Evolutionary conservation across 2,113 vertebrate species (phyloP), one percentile per base, ranked within the genome.

Genomic region (Sigmodon hispidus): DNA sequence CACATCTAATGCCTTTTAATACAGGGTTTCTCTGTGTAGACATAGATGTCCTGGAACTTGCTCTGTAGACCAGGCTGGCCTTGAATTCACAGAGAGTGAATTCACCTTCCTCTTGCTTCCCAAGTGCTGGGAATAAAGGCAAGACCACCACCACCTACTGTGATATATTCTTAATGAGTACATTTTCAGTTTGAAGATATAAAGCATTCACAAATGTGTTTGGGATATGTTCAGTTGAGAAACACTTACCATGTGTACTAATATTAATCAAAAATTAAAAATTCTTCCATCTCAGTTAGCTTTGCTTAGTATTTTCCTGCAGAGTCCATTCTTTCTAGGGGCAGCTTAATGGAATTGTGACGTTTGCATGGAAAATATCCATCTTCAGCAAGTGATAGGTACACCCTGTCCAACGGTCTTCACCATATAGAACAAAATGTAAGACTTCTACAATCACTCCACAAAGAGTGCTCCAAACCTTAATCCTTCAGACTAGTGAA

Each of bases 221-320:
- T 95, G 67, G 52, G 43, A 55, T 86, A 43, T 76, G 15, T 84
- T 80, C 52, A 61, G 40, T 86, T 76, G 70, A 90, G 26, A 96
- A 96, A 59, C 52, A 48, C 48, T 73, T 85, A 73, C 40, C 31
- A 13, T 12, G 12, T 59, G 21, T 31, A 89, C 17, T 34, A 29
- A 22, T 50, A 69, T 45, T 87, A 55, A 63, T 40, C 15, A 85
- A 96, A 92, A 65, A 40, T 72, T 19, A 59, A 59, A 7, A n/a
- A 43, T 93, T 50, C 12, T 81, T 96, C 43, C 75, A 1, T 93
- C 19, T 87, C 76, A 29, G 5, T 91, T 94, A 84, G 55, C n/a
- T 55, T 59, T 89, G 24, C 63, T 87, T 92, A 26, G n/a, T 67
- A 48, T 88, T 91, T 92, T 84, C 72, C 50, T 65, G 3, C 1